Base-by-base conservation (phyloP, 2,888 invertebrate genomes). In the Drosophila quasianomalipes region DNA sequence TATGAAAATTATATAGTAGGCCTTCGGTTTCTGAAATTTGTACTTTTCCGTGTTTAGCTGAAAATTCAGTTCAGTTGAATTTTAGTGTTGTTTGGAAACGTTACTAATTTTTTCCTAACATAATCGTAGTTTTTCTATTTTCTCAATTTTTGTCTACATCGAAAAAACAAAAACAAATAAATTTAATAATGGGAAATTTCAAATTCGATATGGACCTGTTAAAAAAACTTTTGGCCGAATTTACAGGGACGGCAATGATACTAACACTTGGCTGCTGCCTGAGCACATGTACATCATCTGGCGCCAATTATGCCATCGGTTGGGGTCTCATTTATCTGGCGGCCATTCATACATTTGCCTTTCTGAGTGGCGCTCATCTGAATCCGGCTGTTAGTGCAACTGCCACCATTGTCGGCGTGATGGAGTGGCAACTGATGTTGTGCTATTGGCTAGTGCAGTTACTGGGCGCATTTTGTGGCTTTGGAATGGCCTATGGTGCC, bases 351-450 rank as follows among this genome's bases (percentile, higher is more conserved):
- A 61, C 14, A 2, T 82, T 78, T 19, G 35, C 51, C 0, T 72
- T 74, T 16, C 0, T 84, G 0, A 74, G 79, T n/a, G 82, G 78
- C 0, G 70, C 70, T 10, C 82, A 82, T 60, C 22, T 82, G 0
- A 84, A 82, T 62, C 82, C 82, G 0, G 61, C 71, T 30, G 82
- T 82, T 1, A 74, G 63, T 14, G 44, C 54, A 1, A 5, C 49
- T 16, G 82, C 82, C 10, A 49, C 58, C 0, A 74, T 82, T 4
- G 22, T 74, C 2, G 61, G 65, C 3, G 31, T 35, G 0, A 82
- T 82, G 52, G 54, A 75, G 2, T 76, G 73, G 75, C 7, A 49
- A n/a, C 3, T 68, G 59, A 71, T 84, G 75, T 19, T 81, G 3
- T 58, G 49, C 26, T 82, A 82, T 16, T 37, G 81, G 3, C 4